Conservation (phyloP, 2,113 vertebrate species). For the Gasterosteus aculeatus region DNA sequence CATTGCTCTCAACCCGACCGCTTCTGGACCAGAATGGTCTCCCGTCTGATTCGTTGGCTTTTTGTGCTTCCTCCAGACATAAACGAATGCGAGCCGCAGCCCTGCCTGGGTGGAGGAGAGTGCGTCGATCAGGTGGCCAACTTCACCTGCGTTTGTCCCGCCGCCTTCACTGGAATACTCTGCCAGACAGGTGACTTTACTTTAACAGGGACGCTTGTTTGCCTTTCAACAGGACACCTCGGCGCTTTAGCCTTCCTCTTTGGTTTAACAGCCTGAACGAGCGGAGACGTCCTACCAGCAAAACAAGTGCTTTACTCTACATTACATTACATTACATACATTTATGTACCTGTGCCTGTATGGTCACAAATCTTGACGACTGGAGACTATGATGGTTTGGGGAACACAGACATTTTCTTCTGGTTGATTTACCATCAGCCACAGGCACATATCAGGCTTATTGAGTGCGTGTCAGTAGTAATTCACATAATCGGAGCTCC, state of each 20-base stretch:
- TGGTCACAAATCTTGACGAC: background rate
- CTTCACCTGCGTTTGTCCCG: slow-evolving; percentile 87
- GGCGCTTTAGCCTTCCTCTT: slow-evolving; percentile 40
- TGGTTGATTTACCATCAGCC: background rate
- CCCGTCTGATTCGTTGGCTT: slow-evolving; percentile 7
- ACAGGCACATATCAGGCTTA: background rate
- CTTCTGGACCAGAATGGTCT: slow-evolving; percentile 21
- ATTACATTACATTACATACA: background rate
- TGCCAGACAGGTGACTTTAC: slow-evolving; percentile 89
- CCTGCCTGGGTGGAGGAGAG: slow-evolving; percentile 88
- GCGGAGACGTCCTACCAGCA: slow-evolving; percentile 33
- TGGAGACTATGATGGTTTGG: background rate
- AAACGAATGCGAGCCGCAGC: slow-evolving; percentile 86
- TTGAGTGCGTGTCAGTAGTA: background rate
- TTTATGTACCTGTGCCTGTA: no score
- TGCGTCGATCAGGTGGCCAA: slow-evolving; percentile 84
- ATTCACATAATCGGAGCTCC: background rate
- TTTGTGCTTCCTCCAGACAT: slow-evolving; percentile 79
- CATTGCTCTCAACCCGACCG: slow-evolving; percentile 43
- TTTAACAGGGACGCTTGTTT: slow-evolving; percentile 15
- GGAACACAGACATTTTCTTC: background rate
- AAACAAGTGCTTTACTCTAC: background rate
- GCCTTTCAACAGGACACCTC: slow-evolving; percentile 47
- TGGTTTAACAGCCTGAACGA: slow-evolving; percentile 48
- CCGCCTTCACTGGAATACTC: slow-evolving; percentile 84